Percentiles rank a stretch among this genome's conserved stretches.
Evolutionary conservation across 1,140 invertebrate genomes (phyloP).

Genomic region (Cydia pomonella): DNA sequence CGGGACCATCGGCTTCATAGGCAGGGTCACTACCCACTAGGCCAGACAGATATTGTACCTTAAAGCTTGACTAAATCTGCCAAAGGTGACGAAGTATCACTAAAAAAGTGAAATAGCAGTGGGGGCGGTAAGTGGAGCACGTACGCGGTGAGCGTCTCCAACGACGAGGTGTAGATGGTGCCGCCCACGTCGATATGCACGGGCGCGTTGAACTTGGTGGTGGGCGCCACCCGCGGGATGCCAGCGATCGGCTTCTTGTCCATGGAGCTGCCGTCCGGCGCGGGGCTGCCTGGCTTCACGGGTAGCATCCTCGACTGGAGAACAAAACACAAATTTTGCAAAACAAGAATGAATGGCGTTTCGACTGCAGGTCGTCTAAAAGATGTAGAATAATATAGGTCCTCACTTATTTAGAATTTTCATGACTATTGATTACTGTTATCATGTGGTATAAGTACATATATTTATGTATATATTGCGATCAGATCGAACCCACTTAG

Average conservation of each 20-base stretch:
- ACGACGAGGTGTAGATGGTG: conserved; percentile 96
- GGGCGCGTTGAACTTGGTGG: conserved; percentile 95
- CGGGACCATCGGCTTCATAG: no score
- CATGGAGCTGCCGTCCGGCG: conserved; percentile 43
- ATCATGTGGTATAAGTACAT: no score
- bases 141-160: conserved; percentile 97
- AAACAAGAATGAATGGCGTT: background rate
- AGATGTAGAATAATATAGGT: no score
- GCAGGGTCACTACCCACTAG: no score
- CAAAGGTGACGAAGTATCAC: no score
- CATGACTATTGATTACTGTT: no score
- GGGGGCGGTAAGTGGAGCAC: background rate
- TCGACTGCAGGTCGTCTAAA: background rate
- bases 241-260: conserved; percentile 79
- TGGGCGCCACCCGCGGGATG: conserved; percentile 95
- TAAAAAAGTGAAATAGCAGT: no score
- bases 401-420: no score
- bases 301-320: conserved; percentile 38
- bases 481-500: no score
- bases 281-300: conserved; percentile 46
- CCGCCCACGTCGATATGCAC: conserved; percentile 99
- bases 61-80: no score
- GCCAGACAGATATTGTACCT: no score
- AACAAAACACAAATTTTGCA: conserved; percentile 14
- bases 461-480: no score